A percentile compares a stretch with the other conserved stretches of the same genome.
These are phyloP conservation scores for Copidosoma aretas DNA, from an alignment of 2,888 invertebrate species.

Conservation along the genomic window DNA sequence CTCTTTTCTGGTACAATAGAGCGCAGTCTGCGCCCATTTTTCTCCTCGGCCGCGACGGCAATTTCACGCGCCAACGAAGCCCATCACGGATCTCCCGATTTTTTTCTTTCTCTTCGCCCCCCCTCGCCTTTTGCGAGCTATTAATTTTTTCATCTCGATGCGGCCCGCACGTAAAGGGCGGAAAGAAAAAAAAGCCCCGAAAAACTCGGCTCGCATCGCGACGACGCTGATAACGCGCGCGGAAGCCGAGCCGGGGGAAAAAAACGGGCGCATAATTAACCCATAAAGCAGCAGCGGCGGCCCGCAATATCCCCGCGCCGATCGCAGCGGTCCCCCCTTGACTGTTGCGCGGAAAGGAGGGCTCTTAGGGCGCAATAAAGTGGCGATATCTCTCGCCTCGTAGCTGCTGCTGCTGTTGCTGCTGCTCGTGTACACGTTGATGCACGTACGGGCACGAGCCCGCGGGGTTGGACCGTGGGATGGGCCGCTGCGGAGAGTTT, in stretches of 20 bases:
- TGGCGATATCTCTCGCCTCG: conserved; percentile 15
- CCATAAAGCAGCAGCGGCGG: conserved; percentile 51
- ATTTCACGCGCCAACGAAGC: no score
- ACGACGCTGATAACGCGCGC: not conserved
- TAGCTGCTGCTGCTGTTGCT: not conserved
- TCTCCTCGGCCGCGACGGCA: no score
- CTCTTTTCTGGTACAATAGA: not conserved
- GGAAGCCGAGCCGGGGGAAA: conserved; percentile 23
- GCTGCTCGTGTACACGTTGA: not conserved
- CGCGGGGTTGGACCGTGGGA: not conserved
- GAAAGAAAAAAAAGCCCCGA: no score
- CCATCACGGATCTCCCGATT: no score
- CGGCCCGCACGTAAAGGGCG: no score
- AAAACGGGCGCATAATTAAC: conserved; percentile 54
- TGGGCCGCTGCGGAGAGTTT: not conserved
- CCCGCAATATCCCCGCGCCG: conserved; percentile 27
- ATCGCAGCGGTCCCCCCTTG: conserved; percentile 7
- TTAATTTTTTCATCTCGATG: no score
- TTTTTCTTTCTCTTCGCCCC: no score
- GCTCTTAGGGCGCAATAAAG: conserved; percentile 27
- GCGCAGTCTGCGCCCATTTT: conserved; percentile 6
- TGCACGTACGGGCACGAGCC: no score
- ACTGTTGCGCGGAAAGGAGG: conserved; percentile 4
- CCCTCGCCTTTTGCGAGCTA: no score
- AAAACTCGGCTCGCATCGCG: not conserved